Conservation (phyloP, 2,797 vertebrate species). For the Toxotes lorentzi region DNA sequence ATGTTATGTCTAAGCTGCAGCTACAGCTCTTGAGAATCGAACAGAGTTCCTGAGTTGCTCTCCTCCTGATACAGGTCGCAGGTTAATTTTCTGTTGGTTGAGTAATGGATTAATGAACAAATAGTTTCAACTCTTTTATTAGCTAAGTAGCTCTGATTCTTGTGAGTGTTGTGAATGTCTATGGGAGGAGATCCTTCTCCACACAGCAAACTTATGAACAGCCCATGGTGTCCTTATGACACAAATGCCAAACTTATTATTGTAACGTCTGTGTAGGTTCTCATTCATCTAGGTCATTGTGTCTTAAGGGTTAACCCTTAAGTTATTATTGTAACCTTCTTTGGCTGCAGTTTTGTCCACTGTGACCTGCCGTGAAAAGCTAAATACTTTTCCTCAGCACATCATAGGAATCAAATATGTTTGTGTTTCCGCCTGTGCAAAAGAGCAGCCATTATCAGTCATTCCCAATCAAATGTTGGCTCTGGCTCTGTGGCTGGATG, state of each 20-base stretch:
- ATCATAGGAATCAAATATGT: conserved; percentile 36
- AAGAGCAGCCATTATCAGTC: conserved; percentile 51
- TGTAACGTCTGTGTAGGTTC: no score
- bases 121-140: not conserved
- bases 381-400: conserved; percentile 43
- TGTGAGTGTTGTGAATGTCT: not conserved
- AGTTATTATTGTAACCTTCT: conserved; percentile 17
- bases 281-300: no score
- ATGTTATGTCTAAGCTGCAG: not conserved
- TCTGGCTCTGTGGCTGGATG: conserved; percentile 19
- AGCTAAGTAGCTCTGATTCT: not conserved
- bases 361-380: conserved; percentile 23
- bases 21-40: no score
- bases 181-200: conserved; percentile 17
- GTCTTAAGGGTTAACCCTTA: no score
- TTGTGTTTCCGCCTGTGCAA: conserved; percentile 48
- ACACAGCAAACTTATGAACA: conserved; percentile 14
- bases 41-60: no score
- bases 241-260: conserved; percentile 24
- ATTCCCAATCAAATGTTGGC: conserved; percentile 46
- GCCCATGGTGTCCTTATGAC: not conserved
- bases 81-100: no score
- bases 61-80: no score
- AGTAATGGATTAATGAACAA: not conserved
- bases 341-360: conserved; percentile 20